Evolutionary conservation across 2,888 invertebrate genomes (phyloP).

Genomic region (Chaetogeoica ovagalla): DNA sequence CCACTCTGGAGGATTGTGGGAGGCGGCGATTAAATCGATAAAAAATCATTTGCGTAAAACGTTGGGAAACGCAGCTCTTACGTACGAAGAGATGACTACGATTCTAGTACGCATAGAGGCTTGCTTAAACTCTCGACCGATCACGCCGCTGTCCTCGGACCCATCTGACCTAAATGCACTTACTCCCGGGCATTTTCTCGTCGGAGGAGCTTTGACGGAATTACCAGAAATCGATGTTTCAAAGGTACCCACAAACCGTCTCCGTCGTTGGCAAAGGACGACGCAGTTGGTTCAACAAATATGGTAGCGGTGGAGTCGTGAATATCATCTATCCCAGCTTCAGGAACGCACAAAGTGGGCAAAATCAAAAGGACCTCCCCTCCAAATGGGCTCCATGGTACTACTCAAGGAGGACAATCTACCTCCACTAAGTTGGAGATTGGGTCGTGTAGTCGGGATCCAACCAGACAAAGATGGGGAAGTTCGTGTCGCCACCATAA

Average conservation of each 20-base stretch:
- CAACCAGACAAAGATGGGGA: not conserved
- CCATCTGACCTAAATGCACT: too few relatives aligned
- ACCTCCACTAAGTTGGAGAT: not conserved
- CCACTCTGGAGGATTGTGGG: constrained; percentile 53
- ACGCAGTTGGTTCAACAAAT: too few relatives aligned
- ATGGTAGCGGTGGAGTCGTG: too few relatives aligned
- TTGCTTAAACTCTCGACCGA: too few relatives aligned
- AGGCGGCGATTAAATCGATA: not conserved
- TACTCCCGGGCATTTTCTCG: too few relatives aligned
- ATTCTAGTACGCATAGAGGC: not conserved
- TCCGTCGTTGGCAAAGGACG: too few relatives aligned
- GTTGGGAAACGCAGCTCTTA: not conserved
- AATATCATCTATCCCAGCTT: not conserved
- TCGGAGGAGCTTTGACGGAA: too few relatives aligned
- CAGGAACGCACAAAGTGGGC: not conserved
- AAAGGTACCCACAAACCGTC: too few relatives aligned
- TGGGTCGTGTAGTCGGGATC: not conserved
- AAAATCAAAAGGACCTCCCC: not conserved
- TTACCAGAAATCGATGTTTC: too few relatives aligned
- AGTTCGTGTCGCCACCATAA: not conserved
- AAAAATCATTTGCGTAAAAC: constrained; percentile 13
- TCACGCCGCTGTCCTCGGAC: too few relatives aligned
- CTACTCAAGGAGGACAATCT: not conserved
- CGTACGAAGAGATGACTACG: constrained; percentile 17
- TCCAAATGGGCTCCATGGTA: not conserved